phyloP scores from a whole-genome alignment of 30 jellyfish, hydroid and myxozoan species.

The Cassiopea andromeda region DNA sequence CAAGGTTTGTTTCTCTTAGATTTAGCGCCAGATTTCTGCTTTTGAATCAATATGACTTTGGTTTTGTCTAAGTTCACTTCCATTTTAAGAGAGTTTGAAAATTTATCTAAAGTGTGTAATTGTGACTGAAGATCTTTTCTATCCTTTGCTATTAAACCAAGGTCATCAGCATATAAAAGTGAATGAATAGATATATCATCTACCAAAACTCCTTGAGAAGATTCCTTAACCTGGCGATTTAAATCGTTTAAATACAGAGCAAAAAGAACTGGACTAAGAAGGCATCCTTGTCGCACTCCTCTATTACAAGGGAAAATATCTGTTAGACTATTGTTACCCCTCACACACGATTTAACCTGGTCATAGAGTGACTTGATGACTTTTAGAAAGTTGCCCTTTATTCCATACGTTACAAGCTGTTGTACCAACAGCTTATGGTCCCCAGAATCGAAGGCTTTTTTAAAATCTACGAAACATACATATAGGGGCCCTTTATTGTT shows the following conservation, averaged over 20 bases:
- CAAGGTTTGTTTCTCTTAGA: constrained; percentile 12
- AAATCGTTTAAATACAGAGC: constrained; percentile 60
- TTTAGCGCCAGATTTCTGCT: constrained; percentile 21
- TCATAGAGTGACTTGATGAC: constrained; percentile 48
- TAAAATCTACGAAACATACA: constrained; percentile 26
- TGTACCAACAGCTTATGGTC: constrained; percentile 44
- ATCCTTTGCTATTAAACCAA: constrained; percentile 25
- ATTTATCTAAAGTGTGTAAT: constrained; percentile 3
- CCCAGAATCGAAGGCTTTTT: constrained; percentile 43
- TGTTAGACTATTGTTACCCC: constrained; percentile 48
- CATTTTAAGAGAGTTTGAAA: constrained; percentile 29
- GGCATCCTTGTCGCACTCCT: constrained; percentile 62
- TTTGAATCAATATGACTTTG: constrained; percentile 12
- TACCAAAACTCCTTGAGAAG: constrained; percentile 29
- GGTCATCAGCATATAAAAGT: constrained; percentile 38
- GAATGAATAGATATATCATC: constrained; percentile 6
- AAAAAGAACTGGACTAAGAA: constrained; percentile 52
- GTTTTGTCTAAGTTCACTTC: constrained; percentile 29
- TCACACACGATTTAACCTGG: constrained; percentile 38
- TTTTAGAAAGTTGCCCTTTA: constrained; percentile 43
- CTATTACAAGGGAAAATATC: constrained; percentile 37
- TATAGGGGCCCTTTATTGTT: constrained; percentile 50
- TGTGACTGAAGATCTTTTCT: constrained; percentile 49
- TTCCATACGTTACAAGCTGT: constrained; percentile 37
- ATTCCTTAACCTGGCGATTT: constrained; percentile 14